Evolutionary conservation across 2,797 vertebrate genomes (phyloP).

Genomic region (Diplodus sargus): DNA sequence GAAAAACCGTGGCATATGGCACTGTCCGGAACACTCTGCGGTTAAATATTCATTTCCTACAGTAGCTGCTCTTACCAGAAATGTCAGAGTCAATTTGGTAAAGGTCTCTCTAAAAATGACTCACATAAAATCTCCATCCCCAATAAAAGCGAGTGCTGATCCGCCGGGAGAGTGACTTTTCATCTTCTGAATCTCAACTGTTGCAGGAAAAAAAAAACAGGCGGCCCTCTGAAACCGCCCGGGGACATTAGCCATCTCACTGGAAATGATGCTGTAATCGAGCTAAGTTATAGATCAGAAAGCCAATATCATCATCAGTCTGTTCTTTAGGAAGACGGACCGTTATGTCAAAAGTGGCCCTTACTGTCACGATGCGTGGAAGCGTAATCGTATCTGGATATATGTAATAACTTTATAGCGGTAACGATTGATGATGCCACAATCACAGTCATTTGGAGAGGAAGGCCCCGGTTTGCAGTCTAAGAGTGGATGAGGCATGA

Average conservation of each 20-base stretch:
- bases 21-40: not conserved
- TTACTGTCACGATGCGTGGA: constrained; percentile 38
- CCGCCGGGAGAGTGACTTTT: constrained; percentile 27
- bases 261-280: constrained; percentile 48
- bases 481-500: constrained; percentile 46
- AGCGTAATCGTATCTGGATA: constrained; percentile 35
- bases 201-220: constrained; percentile 7
- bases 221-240: constrained; percentile 8
- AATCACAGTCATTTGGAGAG: constrained; percentile 46
- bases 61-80: constrained; percentile 40
- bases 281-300: constrained; percentile 53
- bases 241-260: constrained; percentile 34
- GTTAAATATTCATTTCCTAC: constrained; percentile 45
- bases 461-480: constrained; percentile 25
- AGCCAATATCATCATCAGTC: constrained; percentile 58
- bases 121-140: constrained; percentile 47
- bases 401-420: constrained; percentile 52
- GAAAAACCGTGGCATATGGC: not conserved
- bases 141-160: constrained; percentile 25
- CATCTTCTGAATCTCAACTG: constrained; percentile 21
- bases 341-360: constrained; percentile 44
- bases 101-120: constrained; percentile 55
- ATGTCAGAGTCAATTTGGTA: constrained; percentile 55
- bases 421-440: constrained; percentile 34
- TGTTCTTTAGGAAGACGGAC: constrained; percentile 30